Evolutionary conservation across 2,113 vertebrate genomes (phyloP).

Genomic region (Abramis brama): DNA sequence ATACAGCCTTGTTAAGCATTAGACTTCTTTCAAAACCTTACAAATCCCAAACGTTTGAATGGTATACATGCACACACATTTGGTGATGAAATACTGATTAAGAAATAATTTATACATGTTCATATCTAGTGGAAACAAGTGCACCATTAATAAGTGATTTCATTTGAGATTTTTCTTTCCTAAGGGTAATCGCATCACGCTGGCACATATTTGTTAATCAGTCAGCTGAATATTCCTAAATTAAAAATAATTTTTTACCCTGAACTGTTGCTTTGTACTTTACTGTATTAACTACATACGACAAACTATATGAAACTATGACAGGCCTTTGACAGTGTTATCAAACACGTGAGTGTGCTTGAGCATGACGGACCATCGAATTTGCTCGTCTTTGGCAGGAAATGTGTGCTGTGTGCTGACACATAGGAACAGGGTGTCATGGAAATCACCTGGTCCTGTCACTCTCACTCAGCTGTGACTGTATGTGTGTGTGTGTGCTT

Average conservation of each 20-base stretch:
- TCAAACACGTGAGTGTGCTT: not conserved
- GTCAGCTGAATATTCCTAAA: not conserved
- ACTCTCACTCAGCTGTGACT: conserved; percentile 63
- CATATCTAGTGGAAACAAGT: not conserved
- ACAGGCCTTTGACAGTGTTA: conserved; percentile 24
- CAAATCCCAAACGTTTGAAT: too few species aligned
- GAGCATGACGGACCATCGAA: conserved; percentile 3
- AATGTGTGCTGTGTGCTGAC: conserved; percentile 41
- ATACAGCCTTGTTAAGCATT: not conserved
- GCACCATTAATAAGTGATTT: not conserved
- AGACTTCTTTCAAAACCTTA: not conserved
- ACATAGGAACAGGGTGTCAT: conserved; percentile 67
- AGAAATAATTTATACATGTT: not conserved
- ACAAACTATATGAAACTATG: not conserved
- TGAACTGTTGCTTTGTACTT: not conserved
- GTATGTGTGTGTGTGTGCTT: conserved; percentile 3
- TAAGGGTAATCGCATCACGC: not conserved
- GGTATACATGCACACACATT: too few species aligned
- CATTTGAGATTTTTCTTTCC: not conserved
- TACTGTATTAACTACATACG: not conserved
- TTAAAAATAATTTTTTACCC: not conserved
- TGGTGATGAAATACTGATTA: too few species aligned
- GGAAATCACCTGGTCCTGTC: conserved; percentile 79
- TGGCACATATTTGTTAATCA: conserved; percentile 5
- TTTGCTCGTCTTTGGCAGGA: conserved; percentile 1